These are phyloP conservation scores for Trachelus troglodyta DNA, from an alignment of 2,888 invertebrate species.

Conservation along the genomic window DNA sequence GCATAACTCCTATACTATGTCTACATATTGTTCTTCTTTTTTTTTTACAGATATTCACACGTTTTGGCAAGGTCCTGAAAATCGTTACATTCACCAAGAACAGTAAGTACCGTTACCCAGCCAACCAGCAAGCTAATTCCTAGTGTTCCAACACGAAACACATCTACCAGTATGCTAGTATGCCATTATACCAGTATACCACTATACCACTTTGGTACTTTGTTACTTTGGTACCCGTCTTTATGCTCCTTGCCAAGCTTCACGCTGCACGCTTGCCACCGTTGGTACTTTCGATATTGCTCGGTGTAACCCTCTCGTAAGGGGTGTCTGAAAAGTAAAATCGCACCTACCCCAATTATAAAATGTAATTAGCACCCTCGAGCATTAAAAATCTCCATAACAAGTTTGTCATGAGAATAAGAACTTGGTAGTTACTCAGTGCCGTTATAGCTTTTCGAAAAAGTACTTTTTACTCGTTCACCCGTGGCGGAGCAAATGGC, in stretches of 20 bases:
- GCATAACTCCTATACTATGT: neutral
- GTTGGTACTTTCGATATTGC: slow-evolving; percentile 50
- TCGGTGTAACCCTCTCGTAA: slow-evolving; percentile 26
- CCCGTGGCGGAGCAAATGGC: too few relatives aligned
- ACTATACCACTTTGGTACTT: slow-evolving; percentile 44
- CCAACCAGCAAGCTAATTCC: neutral
- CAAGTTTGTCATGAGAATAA: neutral
- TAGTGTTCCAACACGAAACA: neutral
- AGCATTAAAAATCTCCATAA: neutral
- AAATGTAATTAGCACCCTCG: neutral
- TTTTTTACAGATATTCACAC: slow-evolving; percentile 91
- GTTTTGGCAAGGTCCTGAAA: slow-evolving; percentile 98
- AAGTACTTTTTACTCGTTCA: neutral
- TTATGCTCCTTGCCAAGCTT: slow-evolving; percentile 14
- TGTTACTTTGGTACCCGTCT: slow-evolving; percentile 16
- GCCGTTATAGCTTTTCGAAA: neutral
- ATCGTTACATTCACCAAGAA: slow-evolving; percentile 99
- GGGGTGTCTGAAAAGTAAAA: slow-evolving; percentile 33
- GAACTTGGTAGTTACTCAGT: neutral
- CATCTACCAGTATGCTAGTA: slow-evolving; percentile 14
- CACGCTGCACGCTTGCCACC: slow-evolving; percentile 26
- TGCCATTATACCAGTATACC: neutral
- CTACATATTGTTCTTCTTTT: slow-evolving; percentile 25
- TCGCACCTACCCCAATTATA: slow-evolving; percentile 11
- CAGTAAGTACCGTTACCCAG: slow-evolving; percentile 77